These are phyloP conservation scores for Lanius ludovicianus DNA, from an alignment of 2,113 vertebrate species.

Conservation along the genomic window DNA sequence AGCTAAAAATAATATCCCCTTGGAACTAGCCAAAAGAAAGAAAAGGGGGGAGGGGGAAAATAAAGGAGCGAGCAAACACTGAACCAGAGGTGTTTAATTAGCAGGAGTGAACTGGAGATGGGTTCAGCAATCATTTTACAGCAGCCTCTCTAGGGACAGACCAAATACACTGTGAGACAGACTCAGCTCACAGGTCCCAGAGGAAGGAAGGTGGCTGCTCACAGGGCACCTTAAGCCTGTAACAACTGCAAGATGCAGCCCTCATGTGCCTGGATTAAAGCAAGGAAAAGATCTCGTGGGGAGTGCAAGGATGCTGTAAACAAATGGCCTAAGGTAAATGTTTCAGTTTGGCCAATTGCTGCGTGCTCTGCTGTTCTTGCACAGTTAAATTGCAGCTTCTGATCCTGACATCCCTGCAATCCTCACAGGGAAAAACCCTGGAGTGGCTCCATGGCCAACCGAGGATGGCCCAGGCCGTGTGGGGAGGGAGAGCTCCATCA, in stretches of 20 bases:
- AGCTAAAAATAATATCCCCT: constrained; percentile 77
- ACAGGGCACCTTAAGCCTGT: neutral
- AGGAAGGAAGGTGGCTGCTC: neutral
- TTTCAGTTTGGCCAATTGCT: neutral
- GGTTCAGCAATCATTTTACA: constrained; percentile 59
- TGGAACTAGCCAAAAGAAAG: constrained; percentile 33
- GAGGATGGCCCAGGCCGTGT: neutral
- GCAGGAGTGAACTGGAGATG: constrained; percentile 58
- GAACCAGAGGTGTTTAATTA: constrained; percentile 76
- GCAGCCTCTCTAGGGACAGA: constrained; percentile 46
- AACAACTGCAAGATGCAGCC: neutral
- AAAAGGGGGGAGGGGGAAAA: rapidly evolving
- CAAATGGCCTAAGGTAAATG: neutral
- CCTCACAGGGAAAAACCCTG: neutral
- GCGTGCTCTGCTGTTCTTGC: neutral
- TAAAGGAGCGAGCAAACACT: neutral
- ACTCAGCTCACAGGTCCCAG: neutral
- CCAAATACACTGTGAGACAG: constrained; percentile 16
- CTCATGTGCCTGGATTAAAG: neutral
- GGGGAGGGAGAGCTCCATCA: neutral
- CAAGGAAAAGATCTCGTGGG: neutral
- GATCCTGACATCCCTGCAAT: neutral
- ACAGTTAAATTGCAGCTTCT: neutral
- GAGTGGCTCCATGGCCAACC: neutral
- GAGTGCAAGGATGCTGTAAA: neutral